Conservation (phyloP, 2,113 vertebrate genomes). For the Sterna hirundo region DNA sequence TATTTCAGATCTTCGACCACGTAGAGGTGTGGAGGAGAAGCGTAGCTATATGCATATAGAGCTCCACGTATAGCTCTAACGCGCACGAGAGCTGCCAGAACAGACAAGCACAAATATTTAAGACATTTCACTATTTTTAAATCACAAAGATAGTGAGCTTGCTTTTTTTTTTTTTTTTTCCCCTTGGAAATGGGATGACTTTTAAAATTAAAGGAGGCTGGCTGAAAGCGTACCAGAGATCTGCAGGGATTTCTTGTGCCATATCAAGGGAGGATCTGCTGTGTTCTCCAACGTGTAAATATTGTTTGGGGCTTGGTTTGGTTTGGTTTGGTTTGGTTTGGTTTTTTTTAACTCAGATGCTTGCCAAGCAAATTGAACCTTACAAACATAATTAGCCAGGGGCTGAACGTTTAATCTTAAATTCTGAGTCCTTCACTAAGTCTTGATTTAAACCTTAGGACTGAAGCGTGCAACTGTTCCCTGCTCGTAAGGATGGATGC, state of each 20-base stretch:
- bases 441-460: neutral
- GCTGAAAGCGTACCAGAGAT: neutral
- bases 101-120: neutral
- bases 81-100: neutral
- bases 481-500: neutral
- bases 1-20: neutral
- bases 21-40: neutral
- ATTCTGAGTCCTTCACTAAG: slow-evolving; percentile 10
- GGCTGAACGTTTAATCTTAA: slow-evolving; percentile 9
- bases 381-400: neutral
- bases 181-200: neutral
- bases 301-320: neutral
- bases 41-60: neutral
- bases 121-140: neutral
- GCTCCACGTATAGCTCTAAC: neutral
- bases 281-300: neutral
- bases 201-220: neutral
- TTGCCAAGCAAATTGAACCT: neutral
- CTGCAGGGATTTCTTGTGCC: neutral
- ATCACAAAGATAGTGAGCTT: neutral
- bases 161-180: neutral
- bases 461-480: accelerated
- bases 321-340: neutral
- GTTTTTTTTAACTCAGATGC: neutral
- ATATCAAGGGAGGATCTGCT: neutral